phyloP scores from a whole-genome alignment of 2,113 vertebrate genomes.

The Pundamilia nyererei region DNA sequence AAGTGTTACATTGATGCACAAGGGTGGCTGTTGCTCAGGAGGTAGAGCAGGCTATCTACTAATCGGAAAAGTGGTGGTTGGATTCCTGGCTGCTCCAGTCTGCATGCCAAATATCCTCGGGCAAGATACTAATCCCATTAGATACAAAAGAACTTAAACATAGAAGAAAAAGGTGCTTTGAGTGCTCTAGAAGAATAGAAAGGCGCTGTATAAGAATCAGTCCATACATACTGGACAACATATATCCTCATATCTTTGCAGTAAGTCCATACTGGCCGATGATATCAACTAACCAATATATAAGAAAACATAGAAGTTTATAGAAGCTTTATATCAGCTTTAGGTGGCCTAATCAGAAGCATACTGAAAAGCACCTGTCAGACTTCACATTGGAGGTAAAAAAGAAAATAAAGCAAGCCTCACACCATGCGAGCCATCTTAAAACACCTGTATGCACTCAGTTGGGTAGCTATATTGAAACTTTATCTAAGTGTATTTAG shows the following conservation, averaged over 20 bases:
- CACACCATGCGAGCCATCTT: too few species aligned
- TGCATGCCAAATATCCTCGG: background rate
- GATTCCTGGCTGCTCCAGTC: background rate
- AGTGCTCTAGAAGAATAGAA: background rate
- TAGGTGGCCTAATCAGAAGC: background rate
- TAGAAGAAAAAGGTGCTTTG: background rate
- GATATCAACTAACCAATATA: background rate
- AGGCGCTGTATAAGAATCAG: background rate
- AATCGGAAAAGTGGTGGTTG: background rate
- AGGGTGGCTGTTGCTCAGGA: background rate
- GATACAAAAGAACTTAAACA: background rate
- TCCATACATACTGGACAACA: background rate
- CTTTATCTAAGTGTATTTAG: background rate
- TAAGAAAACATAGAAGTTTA: background rate
- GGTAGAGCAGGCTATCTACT: background rate
- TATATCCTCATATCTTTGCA: background rate
- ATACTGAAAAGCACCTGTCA: background rate
- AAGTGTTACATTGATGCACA: background rate
- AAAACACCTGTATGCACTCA: background rate
- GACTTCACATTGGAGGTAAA: background rate
- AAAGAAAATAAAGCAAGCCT: too few species aligned
- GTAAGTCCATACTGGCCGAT: background rate
- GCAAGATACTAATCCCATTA: background rate
- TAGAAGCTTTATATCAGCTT: background rate
- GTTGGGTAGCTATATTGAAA: background rate